Base-by-base conservation (phyloP, 2,113 vertebrate species). In the Ptyas mucosa region DNA sequence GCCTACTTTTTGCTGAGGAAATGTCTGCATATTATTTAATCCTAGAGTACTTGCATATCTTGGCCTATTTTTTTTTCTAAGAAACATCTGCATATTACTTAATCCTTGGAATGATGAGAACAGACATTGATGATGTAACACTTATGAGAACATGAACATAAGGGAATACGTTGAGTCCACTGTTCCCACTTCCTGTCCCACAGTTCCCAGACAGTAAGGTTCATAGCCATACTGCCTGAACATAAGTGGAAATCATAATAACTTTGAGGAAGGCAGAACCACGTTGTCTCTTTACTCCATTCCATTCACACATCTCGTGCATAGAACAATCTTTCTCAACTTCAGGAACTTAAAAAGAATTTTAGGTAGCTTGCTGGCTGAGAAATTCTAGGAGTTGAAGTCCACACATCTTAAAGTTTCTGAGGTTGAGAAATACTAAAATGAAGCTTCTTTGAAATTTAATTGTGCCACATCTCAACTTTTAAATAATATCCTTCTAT, bases 231-330 rank as follows among this genome's bases (percentile, higher is more conserved):
- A 29, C 69, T 81, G 69, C 15, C 69, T 81, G 69, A 81, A 81
- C 69, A 81, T 43, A 81, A 39, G 34, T 81, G 34, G 75, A 81
- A 81, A 81, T 81, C 18, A 9, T 43, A 43, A 43, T 81, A 43
- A 43, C 3, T 43, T 43, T 81, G 34, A 81, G 75, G 18, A 39
- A 81, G 15, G 75, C 75, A 81, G 75, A 18, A 20, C 8, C 34
- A 91, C 54, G 51, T 14, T 69, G 49, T 5, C 29, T 92, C 9
- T 58, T 0, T 0, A 18, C 1, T 3, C 85, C 91, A 23, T 15
- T 3, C 3, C 15, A 75, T 8, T n/a, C 51, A n/a, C 29, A 64
- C 29, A 86, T 61, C 23, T 52, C n/a, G 6, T 86, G 23, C 8
- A 53, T 53, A 43, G 69, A 43, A 69, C 12, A 34, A 29, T 69